phyloP scores from a whole-genome alignment of 2,797 vertebrate species.

The Australoheros facetus region DNA sequence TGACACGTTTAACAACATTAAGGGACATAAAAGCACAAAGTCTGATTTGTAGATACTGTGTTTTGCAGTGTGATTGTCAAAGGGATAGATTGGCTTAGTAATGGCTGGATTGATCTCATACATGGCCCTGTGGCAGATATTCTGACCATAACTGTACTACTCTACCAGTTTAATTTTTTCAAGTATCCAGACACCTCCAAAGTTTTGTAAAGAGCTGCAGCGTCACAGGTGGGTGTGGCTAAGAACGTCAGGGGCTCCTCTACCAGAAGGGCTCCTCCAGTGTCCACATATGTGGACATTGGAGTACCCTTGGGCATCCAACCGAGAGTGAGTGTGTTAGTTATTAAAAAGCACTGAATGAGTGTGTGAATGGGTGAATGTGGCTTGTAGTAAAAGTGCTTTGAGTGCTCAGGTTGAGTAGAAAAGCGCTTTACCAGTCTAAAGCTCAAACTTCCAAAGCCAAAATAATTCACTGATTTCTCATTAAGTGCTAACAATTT shows the following conservation, averaged over 20 bases:
- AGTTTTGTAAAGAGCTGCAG: neutral
- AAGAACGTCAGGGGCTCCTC: neutral
- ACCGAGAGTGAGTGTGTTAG: neutral
- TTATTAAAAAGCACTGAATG: neutral
- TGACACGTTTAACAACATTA: neutral
- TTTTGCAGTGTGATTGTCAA: neutral
- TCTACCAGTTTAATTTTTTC: neutral
- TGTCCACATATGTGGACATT: neutral
- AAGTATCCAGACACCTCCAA: neutral
- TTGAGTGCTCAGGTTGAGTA: neutral
- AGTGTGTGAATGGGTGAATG: neutral
- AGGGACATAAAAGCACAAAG: neutral
- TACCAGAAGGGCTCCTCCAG: neutral
- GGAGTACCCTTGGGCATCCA: accelerated
- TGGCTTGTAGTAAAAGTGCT: too few relatives aligned
- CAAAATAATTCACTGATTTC: neutral
- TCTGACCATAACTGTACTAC: neutral
- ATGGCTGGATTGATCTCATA: neutral
- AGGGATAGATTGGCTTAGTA: neutral
- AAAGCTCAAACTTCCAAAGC: neutral
- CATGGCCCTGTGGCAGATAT: neutral
- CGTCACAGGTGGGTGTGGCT: neutral
- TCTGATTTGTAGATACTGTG: neutral
- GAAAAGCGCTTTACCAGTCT: neutral
- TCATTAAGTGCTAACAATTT: neutral